A percentile compares a stretch with the other conserved stretches of the same genome.
Evolutionary conservation across 2,113 vertebrate species (phyloP).

Genomic region (Entelurus aequoreus): DNA sequence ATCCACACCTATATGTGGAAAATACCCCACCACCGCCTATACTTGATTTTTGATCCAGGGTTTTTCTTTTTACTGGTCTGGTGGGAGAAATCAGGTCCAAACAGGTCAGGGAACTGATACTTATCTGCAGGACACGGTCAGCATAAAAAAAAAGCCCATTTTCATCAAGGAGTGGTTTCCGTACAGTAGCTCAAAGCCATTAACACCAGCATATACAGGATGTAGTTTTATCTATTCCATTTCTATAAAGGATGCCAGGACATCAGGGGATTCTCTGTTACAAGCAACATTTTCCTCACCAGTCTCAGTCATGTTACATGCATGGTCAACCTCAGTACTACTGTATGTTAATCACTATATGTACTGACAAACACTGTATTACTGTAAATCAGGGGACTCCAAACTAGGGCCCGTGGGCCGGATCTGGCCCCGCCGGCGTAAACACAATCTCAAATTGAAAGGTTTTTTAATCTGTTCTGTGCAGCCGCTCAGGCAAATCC

Average conservation of each 20-base stretch:
- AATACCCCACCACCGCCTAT: constrained; percentile 36
- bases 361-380: no score
- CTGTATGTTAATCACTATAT: no score
- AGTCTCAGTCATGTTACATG: constrained; percentile 34
- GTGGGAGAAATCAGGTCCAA: constrained; percentile 51
- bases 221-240: constrained; percentile 32
- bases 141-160: constrained; percentile 29
- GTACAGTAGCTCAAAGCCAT: constrained; percentile 39
- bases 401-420: no score
- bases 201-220: not conserved
- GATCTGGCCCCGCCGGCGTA: no score
- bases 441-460: no score
- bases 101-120: constrained; percentile 42
- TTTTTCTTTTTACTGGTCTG: constrained; percentile 53
- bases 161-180: constrained; percentile 43
- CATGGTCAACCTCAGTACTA: constrained; percentile 37
- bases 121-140: constrained; percentile 24
- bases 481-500: no score
- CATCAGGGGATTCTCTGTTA: constrained; percentile 40
- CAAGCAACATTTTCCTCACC: constrained; percentile 31
- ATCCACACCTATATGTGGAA: constrained; percentile 43
- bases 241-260: constrained; percentile 35
- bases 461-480: no score
- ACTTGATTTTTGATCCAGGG: constrained; percentile 33
- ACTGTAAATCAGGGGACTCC: no score